phyloP scores from a whole-genome alignment of 2,888 invertebrate genomes.

The Cancer borealis region DNA sequence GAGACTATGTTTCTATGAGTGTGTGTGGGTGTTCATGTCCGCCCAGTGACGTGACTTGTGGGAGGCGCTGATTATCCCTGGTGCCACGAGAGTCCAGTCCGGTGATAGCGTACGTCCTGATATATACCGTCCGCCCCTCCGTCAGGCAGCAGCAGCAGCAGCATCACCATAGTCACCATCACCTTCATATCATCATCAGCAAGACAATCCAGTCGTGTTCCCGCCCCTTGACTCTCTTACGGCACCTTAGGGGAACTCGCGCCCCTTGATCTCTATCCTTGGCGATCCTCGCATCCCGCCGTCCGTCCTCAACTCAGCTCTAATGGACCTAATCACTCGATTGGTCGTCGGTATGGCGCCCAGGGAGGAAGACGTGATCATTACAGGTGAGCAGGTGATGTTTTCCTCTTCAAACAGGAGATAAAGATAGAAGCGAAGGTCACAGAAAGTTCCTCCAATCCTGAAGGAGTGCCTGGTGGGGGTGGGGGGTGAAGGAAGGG shows the following conservation, averaged over 20 bases:
- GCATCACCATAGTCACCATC: background rate
- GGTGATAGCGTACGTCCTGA: background rate
- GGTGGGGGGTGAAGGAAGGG: background rate
- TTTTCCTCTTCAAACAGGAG: background rate
- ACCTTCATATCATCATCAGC: background rate
- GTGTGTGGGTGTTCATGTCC: background rate
- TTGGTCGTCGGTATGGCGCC: conserved; percentile 59
- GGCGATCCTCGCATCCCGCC: background rate
- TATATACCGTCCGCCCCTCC: background rate
- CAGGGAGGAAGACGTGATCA: conserved; percentile 51
- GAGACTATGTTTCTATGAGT: background rate
- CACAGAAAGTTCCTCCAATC: background rate
- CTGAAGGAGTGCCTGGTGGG: background rate
- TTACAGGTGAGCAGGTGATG: conserved; percentile 57
- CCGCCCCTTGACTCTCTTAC: background rate
- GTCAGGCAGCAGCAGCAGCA: conserved; percentile 11
- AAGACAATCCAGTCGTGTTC: background rate
- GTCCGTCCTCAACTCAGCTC: background rate
- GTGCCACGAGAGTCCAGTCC: background rate
- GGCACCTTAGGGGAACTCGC: background rate
- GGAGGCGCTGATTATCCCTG: conserved; percentile 1
- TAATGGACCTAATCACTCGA: conserved; percentile 61
- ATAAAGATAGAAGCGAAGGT: background rate
- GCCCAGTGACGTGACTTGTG: background rate
- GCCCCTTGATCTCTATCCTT: background rate